phyloP scores from a whole-genome alignment of 1,140 invertebrate species.

The Nixonia krombeini region DNA sequence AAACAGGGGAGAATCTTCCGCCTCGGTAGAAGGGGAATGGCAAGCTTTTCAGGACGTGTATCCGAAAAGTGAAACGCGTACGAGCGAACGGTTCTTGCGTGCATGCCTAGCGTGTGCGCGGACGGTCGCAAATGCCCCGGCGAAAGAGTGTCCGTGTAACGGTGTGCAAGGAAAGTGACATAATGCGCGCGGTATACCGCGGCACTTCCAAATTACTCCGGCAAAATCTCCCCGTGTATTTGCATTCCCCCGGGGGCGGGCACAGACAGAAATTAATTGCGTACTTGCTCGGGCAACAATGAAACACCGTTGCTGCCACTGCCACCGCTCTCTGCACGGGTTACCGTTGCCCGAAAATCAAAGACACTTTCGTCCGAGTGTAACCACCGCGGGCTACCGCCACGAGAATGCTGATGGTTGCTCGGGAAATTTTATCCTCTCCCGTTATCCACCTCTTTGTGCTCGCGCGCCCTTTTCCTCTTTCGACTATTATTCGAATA shows the following conservation, averaged over 20 bases:
- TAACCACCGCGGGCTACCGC: constrained; percentile 29
- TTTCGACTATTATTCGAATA: constrained; percentile 42
- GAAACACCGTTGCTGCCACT: constrained; percentile 54
- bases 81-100: too few species aligned
- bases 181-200: constrained; percentile 67
- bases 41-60: too few species aligned
- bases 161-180: constrained; percentile 53
- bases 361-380: constrained; percentile 58
- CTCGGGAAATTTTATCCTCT: constrained; percentile 28
- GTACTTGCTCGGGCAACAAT: constrained; percentile 64
- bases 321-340: constrained; percentile 30
- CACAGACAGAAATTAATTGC: constrained; percentile 68
- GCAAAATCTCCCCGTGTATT: constrained; percentile 67
- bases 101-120: too few species aligned
- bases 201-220: constrained; percentile 66
- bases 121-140: too few species aligned
- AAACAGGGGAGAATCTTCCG: too few species aligned
- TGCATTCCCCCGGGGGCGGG: constrained; percentile 62
- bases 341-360: constrained; percentile 58
- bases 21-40: too few species aligned
- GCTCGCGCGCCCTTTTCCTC: constrained; percentile 5
- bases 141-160: constrained; percentile 33
- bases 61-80: too few species aligned
- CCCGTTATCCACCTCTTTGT: constrained; percentile 4
- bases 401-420: constrained; percentile 11